Conservation (phyloP, 1,140 invertebrate species). For the Trachymyrmex septentrionalis region DNA sequence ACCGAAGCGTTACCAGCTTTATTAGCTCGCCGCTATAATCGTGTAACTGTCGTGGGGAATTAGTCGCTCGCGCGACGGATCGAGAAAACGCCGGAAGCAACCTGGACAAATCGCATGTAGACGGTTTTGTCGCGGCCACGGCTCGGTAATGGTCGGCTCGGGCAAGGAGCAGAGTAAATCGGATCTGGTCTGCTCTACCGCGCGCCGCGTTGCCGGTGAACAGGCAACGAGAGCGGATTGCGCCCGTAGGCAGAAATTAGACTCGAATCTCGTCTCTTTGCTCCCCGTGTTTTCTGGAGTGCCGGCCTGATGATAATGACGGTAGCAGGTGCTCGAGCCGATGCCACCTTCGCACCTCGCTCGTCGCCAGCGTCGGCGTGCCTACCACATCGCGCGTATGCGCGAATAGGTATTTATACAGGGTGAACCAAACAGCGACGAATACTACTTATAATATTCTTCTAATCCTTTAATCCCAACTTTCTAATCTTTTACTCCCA, state of each 20-base stretch:
- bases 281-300: constrained; percentile 79
- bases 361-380: constrained; percentile 59
- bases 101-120: constrained; percentile 54
- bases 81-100: constrained; percentile 62
- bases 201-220: constrained; percentile 18
- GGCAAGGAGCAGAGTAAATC: constrained; percentile 69
- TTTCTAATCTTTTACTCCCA: too few relatives aligned
- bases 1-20: constrained; percentile 31
- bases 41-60: constrained; percentile 52
- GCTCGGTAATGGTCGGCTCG: constrained; percentile 58
- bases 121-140: constrained; percentile 52
- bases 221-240: constrained; percentile 76
- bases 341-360: constrained; percentile 80
- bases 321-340: constrained; percentile 81
- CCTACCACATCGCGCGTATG: constrained; percentile 64
- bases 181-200: constrained; percentile 54
- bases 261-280: constrained; percentile 77
- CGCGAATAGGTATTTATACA: constrained; percentile 56
- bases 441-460: not conserved
- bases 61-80: constrained; percentile 38
- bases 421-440: constrained; percentile 17
- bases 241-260: constrained; percentile 80
- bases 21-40: constrained; percentile 59
- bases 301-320: constrained; percentile 81
- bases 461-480: not conserved